Evolutionary conservation across 2,888 invertebrate genomes (phyloP), one percentile per base, ranked within the genome.

Genomic region (Amphipyra tragopoginis): DNA sequence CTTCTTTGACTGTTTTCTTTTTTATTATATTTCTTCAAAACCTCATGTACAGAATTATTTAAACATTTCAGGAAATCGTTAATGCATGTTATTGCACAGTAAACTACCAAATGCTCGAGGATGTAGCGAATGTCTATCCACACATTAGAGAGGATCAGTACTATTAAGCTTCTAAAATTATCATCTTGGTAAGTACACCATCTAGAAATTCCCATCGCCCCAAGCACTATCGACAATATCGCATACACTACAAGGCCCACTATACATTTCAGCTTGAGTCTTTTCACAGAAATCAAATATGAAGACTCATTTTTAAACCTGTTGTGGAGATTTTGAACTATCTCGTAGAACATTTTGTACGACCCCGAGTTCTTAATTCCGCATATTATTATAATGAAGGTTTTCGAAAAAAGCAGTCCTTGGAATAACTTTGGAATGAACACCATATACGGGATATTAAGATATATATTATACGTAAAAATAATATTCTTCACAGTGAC

Each of bases 61-160:
- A 54, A 54, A 8, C 38, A 44, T 33, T 45, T 38, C n/a, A 54
- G 2, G 11, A 33, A 29, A n/a, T 44, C 33, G 39, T 33, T 44
- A 13, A 60, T 44, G 3, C 38, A 33, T 33, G 49, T 33, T 11
- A 44, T 49, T 4, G 34, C 21, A 13, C 8, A 44, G n/a, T 44
- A 53, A 36, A 43, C 9, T 0, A 53, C 53, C 8, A 53, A 7
- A 15, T 55, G 48, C 33, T 47, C 56, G n/a, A 48, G n/a, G 6
- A 44, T 44, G 5, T 36, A 44, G n/a, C 53, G 53, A 10, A 36
- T 10, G 10, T 53, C 53, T 11, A 38, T 21, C 43, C 36, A 44
- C 2, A n/a, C 10, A n/a, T 34, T 34, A n/a, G n/a, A 14, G 5
- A 52, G 2, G 4, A n/a, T 10, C 15, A 21, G 5, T 4, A 53